Evolutionary conservation across 2,797 vertebrate species (phyloP).

Genomic region (Bradypus variegatus): DNA sequence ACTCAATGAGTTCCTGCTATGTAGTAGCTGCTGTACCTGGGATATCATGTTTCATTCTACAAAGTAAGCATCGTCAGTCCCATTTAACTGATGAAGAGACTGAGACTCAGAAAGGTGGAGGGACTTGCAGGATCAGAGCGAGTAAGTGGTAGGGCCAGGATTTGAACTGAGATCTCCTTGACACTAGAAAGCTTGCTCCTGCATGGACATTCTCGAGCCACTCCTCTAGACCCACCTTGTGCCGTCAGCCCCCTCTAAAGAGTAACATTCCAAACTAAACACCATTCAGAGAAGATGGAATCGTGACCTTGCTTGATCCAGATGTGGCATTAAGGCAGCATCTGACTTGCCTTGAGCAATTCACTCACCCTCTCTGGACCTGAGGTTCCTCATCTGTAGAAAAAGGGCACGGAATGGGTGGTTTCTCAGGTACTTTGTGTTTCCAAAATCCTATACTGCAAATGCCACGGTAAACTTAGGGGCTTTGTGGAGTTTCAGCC

Average conservation of each 20-base stretch:
- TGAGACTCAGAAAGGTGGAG: neutral
- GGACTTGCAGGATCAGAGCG: neutral
- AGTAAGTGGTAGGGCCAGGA: neutral
- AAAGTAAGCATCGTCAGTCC: neutral
- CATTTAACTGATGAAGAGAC: neutral
- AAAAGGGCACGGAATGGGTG: neutral
- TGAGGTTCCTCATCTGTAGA: neutral
- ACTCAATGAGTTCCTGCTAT: neutral
- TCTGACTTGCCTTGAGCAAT: neutral
- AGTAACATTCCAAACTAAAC: neutral
- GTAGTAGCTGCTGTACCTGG: neutral
- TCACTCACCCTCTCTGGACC: constrained; percentile 19
- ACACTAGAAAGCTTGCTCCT: neutral
- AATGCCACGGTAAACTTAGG: constrained; percentile 37
- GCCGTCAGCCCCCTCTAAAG: neutral
- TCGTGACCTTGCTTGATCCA: neutral
- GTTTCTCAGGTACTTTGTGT: neutral
- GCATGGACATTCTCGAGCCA: neutral
- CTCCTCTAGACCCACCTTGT: neutral
- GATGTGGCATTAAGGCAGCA: neutral
- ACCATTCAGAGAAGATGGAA: neutral
- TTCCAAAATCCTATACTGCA: constrained; percentile 21
- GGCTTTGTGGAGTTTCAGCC: constrained; percentile 32
- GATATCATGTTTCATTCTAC: neutral
- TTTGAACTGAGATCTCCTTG: neutral